Evolutionary conservation across 2,113 vertebrate species (phyloP).

Genomic region (Mesitornis unicolor): DNA sequence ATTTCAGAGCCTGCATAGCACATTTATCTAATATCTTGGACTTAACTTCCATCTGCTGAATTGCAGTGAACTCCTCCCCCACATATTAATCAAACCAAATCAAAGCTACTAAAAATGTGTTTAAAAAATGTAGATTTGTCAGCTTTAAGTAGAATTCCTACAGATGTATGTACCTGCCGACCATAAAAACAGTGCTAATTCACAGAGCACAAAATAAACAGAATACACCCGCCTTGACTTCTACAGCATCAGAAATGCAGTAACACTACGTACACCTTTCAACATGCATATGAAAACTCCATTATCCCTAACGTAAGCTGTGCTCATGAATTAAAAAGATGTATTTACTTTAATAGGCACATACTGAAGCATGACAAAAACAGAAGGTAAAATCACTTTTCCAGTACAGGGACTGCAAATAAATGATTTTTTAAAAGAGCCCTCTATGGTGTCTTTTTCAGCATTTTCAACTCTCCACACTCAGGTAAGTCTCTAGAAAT

Average conservation of each 20-base stretch:
- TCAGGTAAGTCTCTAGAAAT: background rate
- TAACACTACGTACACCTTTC: background rate
- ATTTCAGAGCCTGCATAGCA: background rate
- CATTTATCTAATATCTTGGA: background rate
- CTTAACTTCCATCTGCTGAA: background rate
- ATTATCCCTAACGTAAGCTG: background rate
- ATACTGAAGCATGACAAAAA: background rate
- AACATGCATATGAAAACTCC: background rate
- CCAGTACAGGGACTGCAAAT: background rate
- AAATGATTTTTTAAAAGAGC: background rate
- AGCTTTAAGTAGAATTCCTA: background rate
- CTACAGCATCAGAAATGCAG: background rate
- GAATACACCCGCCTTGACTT: background rate
- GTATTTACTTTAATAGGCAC: background rate
- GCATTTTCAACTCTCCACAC: background rate
- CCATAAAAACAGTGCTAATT: background rate
- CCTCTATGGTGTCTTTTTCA: background rate
- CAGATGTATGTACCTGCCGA: background rate
- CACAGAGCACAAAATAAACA: background rate
- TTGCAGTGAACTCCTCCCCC: background rate
- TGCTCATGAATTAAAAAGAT: background rate
- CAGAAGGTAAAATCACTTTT: background rate
- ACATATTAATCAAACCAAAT: background rate
- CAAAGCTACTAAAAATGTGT: background rate
- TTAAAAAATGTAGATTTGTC: background rate